Evolutionary conservation across 2,888 invertebrate genomes (phyloP).

Genomic region (Machimus rusticus): DNA sequence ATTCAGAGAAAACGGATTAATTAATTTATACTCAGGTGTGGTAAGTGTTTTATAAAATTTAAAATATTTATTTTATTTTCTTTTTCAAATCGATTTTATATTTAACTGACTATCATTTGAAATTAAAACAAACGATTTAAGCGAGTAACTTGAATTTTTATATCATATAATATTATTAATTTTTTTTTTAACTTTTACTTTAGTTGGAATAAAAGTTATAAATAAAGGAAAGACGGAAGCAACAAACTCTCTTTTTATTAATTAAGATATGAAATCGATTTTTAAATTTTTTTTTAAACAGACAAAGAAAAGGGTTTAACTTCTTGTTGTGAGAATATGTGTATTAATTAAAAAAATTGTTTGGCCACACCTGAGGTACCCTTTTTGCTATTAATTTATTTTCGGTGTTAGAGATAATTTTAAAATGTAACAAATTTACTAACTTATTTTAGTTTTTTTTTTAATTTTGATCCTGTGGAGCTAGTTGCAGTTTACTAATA

Average conservation of each 20-base stretch:
- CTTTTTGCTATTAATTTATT: background rate
- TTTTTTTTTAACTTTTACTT: too few relatives aligned
- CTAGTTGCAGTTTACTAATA: too few relatives aligned
- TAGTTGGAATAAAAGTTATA: too few relatives aligned
- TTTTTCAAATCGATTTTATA: background rate
- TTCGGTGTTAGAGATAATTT: too few relatives aligned
- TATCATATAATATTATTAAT: too few relatives aligned
- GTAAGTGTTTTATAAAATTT: background rate
- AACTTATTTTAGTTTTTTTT: too few relatives aligned
- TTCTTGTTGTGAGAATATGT: conserved; percentile 15
- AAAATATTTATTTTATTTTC: background rate
- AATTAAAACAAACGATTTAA: conserved; percentile 41
- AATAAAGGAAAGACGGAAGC: too few relatives aligned
- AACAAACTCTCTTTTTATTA: too few relatives aligned
- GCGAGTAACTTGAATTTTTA: conserved; percentile 1
- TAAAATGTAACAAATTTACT: too few relatives aligned
- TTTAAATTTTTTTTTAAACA: too few relatives aligned
- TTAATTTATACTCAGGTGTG: background rate
- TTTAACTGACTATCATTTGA: background rate
- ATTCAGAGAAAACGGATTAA: background rate
- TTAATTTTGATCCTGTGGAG: too few relatives aligned
- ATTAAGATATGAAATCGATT: too few relatives aligned
- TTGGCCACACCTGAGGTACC: conserved; percentile 30
- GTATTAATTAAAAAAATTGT: background rate
- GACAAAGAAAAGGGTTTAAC: background rate